Evolutionary conservation across 2,797 vertebrate species (phyloP).

Genomic region (Molossus alvarezi): DNA sequence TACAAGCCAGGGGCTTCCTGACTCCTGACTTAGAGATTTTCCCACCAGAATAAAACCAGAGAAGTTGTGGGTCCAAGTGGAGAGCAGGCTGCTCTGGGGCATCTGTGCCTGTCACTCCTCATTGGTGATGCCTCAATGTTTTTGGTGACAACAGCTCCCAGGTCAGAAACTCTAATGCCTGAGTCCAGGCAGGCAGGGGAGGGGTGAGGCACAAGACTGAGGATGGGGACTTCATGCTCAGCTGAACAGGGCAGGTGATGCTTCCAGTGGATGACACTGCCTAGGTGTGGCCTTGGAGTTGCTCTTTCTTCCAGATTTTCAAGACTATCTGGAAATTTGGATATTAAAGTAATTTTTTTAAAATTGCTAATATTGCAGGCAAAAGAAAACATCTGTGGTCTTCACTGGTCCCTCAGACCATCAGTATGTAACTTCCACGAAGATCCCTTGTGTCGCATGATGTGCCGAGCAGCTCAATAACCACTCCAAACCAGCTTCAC

Average conservation of each 20-base stretch:
- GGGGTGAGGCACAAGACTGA: neutral
- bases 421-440: neutral
- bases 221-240: neutral
- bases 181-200: accelerated
- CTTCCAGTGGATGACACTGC: neutral
- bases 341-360: neutral
- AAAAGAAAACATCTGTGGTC: conserved; percentile 9
- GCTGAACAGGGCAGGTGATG: neutral
- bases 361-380: neutral
- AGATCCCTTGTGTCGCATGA: neutral
- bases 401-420: neutral
- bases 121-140: neutral
- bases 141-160: neutral
- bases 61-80: neutral
- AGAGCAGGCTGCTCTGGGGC: neutral
- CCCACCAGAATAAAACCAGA: neutral
- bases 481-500: neutral
- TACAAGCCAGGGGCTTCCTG: neutral
- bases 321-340: neutral
- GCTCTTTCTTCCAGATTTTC: neutral
- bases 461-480: conserved; percentile 1
- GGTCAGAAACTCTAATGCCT: neutral
- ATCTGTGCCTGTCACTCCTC: neutral
- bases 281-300: neutral
- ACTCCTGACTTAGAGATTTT: too few relatives aligned